Evolutionary conservation across 2,113 vertebrate genomes (phyloP).

Genomic region (Felis chaus): DNA sequence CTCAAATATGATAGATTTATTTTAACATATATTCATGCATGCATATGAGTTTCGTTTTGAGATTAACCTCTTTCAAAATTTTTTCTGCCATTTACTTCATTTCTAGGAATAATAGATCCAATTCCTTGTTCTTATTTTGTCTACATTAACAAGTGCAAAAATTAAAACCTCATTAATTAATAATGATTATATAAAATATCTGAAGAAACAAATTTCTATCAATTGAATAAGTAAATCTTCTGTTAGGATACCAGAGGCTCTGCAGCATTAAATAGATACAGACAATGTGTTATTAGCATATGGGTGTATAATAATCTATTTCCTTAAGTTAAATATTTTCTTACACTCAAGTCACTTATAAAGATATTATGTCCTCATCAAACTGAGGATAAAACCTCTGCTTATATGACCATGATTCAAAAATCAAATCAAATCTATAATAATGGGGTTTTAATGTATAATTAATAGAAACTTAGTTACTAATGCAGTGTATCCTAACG

Average conservation of each 20-base stretch:
- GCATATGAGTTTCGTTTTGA: background rate
- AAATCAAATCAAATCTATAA: background rate
- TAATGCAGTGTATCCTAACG: background rate
- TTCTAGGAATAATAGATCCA: background rate
- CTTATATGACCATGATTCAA: background rate
- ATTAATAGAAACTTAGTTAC: background rate
- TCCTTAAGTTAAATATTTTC: background rate
- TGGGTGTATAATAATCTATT: background rate
- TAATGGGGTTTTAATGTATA: conserved; percentile 31
- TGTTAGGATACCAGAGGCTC: background rate
- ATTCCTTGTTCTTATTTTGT: conserved; percentile 23
- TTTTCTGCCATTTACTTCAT: background rate
- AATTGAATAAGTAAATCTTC: background rate
- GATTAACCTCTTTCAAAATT: conserved; percentile 27
- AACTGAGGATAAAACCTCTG: background rate
- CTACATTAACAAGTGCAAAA: conserved; percentile 7
- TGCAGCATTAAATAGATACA: background rate
- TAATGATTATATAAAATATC: background rate
- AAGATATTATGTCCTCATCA: background rate
- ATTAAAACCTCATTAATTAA: conserved; percentile 41
- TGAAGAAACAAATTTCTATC: conserved; percentile 32
- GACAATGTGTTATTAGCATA: background rate
- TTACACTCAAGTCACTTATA: background rate
- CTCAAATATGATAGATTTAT: background rate
- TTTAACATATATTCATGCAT: background rate